phyloP scores from a whole-genome alignment of 1,140 invertebrate species.

The Cotesia chilonis region DNA sequence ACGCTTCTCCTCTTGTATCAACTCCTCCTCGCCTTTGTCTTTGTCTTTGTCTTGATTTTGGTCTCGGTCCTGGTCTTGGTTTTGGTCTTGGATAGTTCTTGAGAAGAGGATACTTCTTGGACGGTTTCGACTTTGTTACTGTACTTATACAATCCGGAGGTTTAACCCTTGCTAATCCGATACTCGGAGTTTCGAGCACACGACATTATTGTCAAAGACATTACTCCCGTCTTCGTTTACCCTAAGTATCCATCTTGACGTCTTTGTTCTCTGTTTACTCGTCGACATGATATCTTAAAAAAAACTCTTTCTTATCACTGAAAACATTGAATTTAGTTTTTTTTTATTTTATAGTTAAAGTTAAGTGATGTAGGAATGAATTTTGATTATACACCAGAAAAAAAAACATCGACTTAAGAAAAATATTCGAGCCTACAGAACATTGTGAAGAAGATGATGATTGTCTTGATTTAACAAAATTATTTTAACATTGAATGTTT shows the following conservation, averaged over 20 bases:
- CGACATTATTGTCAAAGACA: neutral
- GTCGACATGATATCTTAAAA: conserved; percentile 16
- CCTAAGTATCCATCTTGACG: too few species aligned
- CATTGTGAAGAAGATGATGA: too few species aligned
- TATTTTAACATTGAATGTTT: too few species aligned
- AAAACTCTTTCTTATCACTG: too few species aligned
- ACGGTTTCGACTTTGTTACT: conserved; percentile 19
- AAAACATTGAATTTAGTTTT: too few species aligned
- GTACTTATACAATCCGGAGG: neutral
- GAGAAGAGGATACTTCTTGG: conserved; percentile 1
- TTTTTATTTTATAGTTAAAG: too few species aligned
- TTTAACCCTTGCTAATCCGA: conserved; percentile 17
- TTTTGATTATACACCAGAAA: too few species aligned
- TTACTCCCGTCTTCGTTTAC: too few species aligned
- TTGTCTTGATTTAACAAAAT: too few species aligned
- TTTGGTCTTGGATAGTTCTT: neutral
- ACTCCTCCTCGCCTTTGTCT: conserved; percentile 2
- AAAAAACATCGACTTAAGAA: too few species aligned
- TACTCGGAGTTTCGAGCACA: conserved; percentile 6
- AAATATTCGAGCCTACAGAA: too few species aligned
- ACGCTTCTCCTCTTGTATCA: neutral
- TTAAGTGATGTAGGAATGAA: too few species aligned
- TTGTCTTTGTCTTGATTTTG: conserved; percentile 22
- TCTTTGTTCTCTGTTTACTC: conserved; percentile 17
- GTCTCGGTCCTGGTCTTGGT: conserved; percentile 10